Conservation (phyloP, 2,888 invertebrate species). For the Synergus itoensis region DNA sequence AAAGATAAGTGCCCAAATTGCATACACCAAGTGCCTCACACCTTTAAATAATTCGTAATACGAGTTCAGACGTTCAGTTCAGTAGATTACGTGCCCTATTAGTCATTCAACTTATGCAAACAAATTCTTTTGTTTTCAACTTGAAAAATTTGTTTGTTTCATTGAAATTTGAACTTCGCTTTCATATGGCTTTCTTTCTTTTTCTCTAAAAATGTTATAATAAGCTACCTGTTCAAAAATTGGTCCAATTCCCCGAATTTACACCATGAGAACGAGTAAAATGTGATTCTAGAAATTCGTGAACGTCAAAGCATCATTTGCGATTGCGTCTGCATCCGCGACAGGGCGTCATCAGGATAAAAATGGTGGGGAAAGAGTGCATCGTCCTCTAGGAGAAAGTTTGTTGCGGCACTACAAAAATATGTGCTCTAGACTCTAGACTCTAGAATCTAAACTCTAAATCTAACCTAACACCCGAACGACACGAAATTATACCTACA, state of each 20-base stretch:
- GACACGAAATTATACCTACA: slow-evolving; percentile 47
- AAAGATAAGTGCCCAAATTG: slow-evolving; percentile 27
- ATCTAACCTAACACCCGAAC: slow-evolving; percentile 63
- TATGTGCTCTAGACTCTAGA: slow-evolving; percentile 41
- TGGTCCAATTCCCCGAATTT: not conserved
- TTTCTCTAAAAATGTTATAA: too few species aligned
- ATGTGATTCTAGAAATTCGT: slow-evolving; percentile 6
- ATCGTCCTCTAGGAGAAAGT: slow-evolving; percentile 77
- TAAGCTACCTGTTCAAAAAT: not conserved
- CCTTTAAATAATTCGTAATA: slow-evolving; percentile 33
- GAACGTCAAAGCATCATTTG: slow-evolving; percentile 49
- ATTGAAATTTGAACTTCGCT: not conserved
- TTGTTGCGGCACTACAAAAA: slow-evolving; percentile 68
- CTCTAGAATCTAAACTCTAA: slow-evolving; percentile 60
- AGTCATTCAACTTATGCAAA: not conserved
- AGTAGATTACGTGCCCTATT: not conserved
- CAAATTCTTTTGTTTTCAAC: not conserved
- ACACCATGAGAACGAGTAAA: not conserved
- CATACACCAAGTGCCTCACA: slow-evolving; percentile 18
- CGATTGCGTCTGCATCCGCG: slow-evolving; percentile 52
- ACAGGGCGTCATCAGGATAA: slow-evolving; percentile 50
- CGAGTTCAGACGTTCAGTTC: slow-evolving; percentile 8
- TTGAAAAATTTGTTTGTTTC: too few species aligned
- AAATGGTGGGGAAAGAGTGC: slow-evolving; percentile 69
- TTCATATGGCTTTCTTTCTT: too few species aligned